Evolutionary conservation across 2,113 vertebrate species (phyloP), one percentile per base, ranked within the genome.

Genomic region (Calyptommatus sinebrachiatus): DNA sequence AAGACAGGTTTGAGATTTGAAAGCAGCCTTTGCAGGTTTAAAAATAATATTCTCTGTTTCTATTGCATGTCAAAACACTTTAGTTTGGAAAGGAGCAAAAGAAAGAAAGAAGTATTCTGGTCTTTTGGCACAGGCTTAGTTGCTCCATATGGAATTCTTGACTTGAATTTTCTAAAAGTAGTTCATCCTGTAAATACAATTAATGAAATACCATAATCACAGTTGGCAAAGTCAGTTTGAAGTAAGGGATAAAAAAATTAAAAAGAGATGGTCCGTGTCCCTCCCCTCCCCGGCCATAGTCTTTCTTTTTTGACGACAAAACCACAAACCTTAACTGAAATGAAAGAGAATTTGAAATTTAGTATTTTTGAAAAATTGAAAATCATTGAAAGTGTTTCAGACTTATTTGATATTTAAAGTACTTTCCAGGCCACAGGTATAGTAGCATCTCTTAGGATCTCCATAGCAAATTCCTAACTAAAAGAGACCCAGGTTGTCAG

Each of bases 131-230:
- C 76, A 78, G 28, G 12, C 75, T 57, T 26, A 88, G 90, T 75
- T 83, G 86, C 80, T 82, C 68, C 79, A 72, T 82, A 46, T 7
- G 18, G 73, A 83, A 88, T 60, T 80, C 35, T 41, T 22, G 48
- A 85, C 89, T 91, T 86, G 57, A 31, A 84, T 86, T 89, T 83
- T 70, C 90, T 90, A 86, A 85, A 83, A 66, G 78, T 73, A 72
- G 73, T 77, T 89, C 78, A 88, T 90, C 88, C 88, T 88, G 89
- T 88, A 87, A 91, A 81, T 81, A 83, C 74, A 66, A 85, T 83
- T 90, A 76, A 73, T 31, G 80, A 69, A 67, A 69, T 76, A 83
- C 0, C 78, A 60, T 89, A 90, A 85, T 87, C 87, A 87, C 63
- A 46, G 70, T 67, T 26, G 16, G 79, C 79, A 78, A 73, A 89